Evolutionary conservation across 2,888 invertebrate genomes (phyloP).

Genomic region (Dynastes tityus): DNA sequence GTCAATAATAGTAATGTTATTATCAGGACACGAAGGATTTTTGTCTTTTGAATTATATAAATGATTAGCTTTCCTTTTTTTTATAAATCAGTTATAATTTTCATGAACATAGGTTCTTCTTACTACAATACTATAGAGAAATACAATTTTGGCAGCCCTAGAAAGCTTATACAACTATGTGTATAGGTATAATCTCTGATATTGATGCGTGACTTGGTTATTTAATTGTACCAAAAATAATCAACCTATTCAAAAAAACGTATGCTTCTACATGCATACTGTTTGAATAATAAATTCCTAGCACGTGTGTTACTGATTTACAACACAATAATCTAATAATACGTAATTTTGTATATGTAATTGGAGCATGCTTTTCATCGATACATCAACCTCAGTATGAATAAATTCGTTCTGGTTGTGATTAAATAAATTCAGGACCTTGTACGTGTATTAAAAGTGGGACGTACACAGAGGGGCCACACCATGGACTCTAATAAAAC

Average conservation of each 20-base stretch:
- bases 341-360: constrained; percentile 12
- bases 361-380: constrained; percentile 1
- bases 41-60: too few relatives aligned
- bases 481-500: constrained; percentile 59
- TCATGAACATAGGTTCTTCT: not conserved
- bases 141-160: not conserved
- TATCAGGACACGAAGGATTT: too few relatives aligned
- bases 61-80: too few relatives aligned
- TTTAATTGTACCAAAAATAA: constrained; percentile 5
- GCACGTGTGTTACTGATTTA: not conserved
- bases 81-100: too few relatives aligned
- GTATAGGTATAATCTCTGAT: not conserved
- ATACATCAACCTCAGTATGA: constrained; percentile 30
- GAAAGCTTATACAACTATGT: not conserved
- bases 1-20: too few relatives aligned
- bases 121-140: not conserved
- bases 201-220: not conserved
- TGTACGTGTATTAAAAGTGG: constrained; percentile 46
- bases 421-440: constrained; percentile 35
- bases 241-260: not conserved
- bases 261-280: too few relatives aligned
- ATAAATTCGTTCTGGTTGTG: constrained; percentile 29
- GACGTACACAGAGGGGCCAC: constrained; percentile 48
- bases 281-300: constrained; percentile 18
- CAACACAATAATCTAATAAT: constrained; percentile 24